A percentile compares a stretch with the other conserved stretches of the same genome.
These are phyloP conservation scores for Pocillopora meandrina DNA, from an alignment of 92 coral and sea anemone genomes.

Conservation along the genomic window DNA sequence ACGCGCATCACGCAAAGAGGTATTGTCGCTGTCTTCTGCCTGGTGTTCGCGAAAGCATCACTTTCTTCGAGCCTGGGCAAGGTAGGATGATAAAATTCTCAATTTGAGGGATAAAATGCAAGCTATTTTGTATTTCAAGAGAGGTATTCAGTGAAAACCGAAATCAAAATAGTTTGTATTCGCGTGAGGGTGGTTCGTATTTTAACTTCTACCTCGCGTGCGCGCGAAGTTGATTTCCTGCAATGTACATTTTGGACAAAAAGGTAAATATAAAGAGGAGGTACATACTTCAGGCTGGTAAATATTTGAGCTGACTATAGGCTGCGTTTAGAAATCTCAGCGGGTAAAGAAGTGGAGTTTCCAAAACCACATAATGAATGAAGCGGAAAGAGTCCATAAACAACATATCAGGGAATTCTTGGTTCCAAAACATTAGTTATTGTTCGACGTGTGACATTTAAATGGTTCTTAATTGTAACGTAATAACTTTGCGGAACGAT, in stretches of 20 bases:
- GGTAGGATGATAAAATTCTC: neutral
- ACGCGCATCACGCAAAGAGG: slow-evolving; percentile 29
- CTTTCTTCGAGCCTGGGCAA: slow-evolving; percentile 2
- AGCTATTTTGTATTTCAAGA: neutral
- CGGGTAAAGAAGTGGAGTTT: slow-evolving; percentile 9
- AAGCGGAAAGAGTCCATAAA: neutral
- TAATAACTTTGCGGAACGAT: neutral
- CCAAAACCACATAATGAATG: neutral
- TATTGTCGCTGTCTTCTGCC: neutral
- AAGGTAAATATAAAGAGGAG: slow-evolving; percentile 18
- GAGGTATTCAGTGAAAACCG: neutral
- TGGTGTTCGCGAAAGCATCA: neutral
- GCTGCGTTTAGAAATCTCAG: slow-evolving; percentile 10
- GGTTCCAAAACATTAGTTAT: neutral
- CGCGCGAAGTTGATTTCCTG: slow-evolving; percentile 5
- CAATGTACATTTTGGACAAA: neutral
- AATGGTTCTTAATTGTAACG: neutral
- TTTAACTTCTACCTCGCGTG: slow-evolving; percentile 30
- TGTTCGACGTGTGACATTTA: neutral
- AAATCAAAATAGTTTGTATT: neutral
- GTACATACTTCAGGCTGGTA: slow-evolving; percentile 9
- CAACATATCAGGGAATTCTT: slow-evolving; percentile 13
- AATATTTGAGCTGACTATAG: slow-evolving; percentile 31
- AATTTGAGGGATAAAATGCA: neutral
- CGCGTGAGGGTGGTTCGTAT: slow-evolving; percentile 25